These are phyloP conservation scores for Neelides folsomi DNA, from an alignment of 2,888 invertebrate genomes.

Conservation along the genomic window DNA sequence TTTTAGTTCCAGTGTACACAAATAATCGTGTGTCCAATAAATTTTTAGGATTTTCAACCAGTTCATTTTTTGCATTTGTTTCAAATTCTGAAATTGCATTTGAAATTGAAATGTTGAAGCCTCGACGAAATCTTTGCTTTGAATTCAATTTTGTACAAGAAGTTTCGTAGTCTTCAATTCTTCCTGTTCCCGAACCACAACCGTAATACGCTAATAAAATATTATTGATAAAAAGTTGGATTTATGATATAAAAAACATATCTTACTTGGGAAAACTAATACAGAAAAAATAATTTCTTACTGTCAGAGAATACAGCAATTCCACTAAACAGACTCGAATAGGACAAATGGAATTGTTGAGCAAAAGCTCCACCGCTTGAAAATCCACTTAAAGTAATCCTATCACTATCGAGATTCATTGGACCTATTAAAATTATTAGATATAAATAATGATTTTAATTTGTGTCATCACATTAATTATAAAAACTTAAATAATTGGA, in stretches of 20 bases:
- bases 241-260: not conserved
- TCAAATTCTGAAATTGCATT: conserved; percentile 17
- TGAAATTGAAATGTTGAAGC: conserved; percentile 9
- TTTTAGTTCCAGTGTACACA: conserved; percentile 26
- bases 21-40: conserved; percentile 24
- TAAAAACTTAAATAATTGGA: too few relatives aligned
- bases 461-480: too few relatives aligned
- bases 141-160: conserved; percentile 22
- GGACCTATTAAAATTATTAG: too few relatives aligned
- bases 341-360: conserved; percentile 28
- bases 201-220: conserved; percentile 26
- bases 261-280: not conserved
- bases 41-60: conserved; percentile 27
- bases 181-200: conserved; percentile 26
- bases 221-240: not conserved
- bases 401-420: conserved; percentile 12
- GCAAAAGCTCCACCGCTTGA: conserved; percentile 31
- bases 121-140: conserved; percentile 3
- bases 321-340: conserved; percentile 28
- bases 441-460: too few relatives aligned
- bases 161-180: conserved; percentile 23
- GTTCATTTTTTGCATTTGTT: conserved; percentile 18
- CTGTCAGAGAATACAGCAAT: conserved; percentile 31
- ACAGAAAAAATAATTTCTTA: conserved; percentile 8
- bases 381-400: conserved; percentile 28